Evolutionary conservation across 2,797 vertebrate species (phyloP).

Genomic region (Labeo calbasu): DNA sequence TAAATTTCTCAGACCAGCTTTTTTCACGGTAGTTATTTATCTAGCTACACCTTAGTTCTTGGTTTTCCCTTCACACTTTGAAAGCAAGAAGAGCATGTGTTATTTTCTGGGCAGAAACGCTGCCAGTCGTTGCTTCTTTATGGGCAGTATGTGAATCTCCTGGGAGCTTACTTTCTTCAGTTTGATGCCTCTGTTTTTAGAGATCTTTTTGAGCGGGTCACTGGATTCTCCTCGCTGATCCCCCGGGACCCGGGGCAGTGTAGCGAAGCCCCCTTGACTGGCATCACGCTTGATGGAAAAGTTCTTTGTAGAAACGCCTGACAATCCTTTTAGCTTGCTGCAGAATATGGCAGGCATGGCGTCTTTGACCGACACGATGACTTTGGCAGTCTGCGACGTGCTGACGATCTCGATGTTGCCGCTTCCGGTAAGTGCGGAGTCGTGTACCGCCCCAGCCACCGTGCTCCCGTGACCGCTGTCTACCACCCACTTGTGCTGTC

Average conservation of each 20-base stretch:
- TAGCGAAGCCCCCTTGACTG: constrained; percentile 84
- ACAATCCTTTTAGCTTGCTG: constrained; percentile 95
- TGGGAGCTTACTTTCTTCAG: constrained; percentile 99
- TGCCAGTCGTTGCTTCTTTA: constrained; percentile 97
- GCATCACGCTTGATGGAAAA: constrained; percentile 96
- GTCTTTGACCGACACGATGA: constrained; percentile 96
- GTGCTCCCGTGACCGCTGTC: constrained; percentile 75
- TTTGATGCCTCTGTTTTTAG: constrained; percentile 94
- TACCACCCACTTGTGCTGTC: constrained; percentile 88
- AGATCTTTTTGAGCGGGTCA: constrained; percentile 86
- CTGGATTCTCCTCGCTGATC: constrained; percentile 80
- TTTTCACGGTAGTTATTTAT: background rate
- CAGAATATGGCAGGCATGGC: constrained; percentile 94
- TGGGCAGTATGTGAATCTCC: constrained; percentile 97
- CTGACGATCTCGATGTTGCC: constrained; percentile 89
- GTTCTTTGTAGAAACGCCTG: constrained; percentile 97
- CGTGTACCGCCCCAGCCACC: constrained; percentile 66
- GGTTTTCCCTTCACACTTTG: background rate
- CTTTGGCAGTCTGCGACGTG: constrained; percentile 93
- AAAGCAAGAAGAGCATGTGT: constrained; percentile 58
- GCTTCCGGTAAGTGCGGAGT: constrained; percentile 69
- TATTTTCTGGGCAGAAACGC: constrained; percentile 96
- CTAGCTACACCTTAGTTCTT: background rate
- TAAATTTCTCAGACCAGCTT: constrained; percentile 6
- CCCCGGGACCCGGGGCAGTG: constrained; percentile 77